Base-by-base conservation (phyloP, 2,797 vertebrate species). In the Phrynocephalus guinanensis region DNA sequence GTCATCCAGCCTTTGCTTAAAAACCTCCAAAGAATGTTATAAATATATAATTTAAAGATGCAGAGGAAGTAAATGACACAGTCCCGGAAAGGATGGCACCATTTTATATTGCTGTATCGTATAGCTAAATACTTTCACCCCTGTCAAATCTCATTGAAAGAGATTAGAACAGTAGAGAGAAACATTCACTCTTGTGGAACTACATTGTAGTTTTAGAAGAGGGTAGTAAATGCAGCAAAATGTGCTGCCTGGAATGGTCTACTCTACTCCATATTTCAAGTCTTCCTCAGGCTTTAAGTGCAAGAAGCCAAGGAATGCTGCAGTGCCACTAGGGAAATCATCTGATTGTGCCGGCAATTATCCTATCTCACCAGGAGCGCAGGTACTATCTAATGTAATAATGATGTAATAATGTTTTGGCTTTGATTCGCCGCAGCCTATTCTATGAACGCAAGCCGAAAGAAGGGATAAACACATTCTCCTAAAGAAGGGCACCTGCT, bases 401-500 rank as follows among this genome's bases (percentile, higher is more conserved):
- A 33, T 44, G 33, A 28, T 13, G 33, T 33, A 33, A 33, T 33
- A 33, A 33, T 33, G 33, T 33, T 82, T 68, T 22, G 68, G 38
- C 22, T 68, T n/a, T 44, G 66, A 82, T 33, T 15, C 28, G 24
- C 79, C 8, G 18, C 60, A 66, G 2, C 8, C 33, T 63, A 63
- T 66, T 24, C 52, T 80, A 63, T 63, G 66, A 80, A 66, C 30
- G 24, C 26, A 63, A 63, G 8, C n/a, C 18, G 38, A 66, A 70
- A 48, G 63, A 15, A 82, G 6, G 33, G 11, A 24, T 82, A 13
- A 48, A 82, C 50, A 20, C 15, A 20, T n/a, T 56, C n/a, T 63
- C 56, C 63, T 80, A 80, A 28, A 68, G 80, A 82, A 82, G 38
- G 28, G 18, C 66, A 15, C 50, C 80, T 68, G 66, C 66, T 82